Conservation (phyloP, 1,140 invertebrate genomes). For the Brachionus paranguensis region DNA sequence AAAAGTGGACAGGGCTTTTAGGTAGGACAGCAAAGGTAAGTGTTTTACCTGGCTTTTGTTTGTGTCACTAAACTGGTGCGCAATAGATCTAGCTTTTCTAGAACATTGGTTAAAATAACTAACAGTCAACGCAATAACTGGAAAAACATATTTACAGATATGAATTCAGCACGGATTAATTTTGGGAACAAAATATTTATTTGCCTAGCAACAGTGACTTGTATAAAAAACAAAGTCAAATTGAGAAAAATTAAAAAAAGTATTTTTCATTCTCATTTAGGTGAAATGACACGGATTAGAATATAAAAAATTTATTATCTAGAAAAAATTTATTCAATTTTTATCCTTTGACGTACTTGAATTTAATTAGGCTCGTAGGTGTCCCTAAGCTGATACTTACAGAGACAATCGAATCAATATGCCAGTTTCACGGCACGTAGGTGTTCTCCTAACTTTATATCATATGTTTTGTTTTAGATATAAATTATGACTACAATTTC, state of each 20-base stretch:
- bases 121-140: neutral
- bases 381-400: neutral
- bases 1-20: neutral
- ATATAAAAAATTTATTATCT: neutral
- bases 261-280: neutral
- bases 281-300: neutral
- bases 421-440: neutral
- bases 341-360: neutral
- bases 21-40: neutral
- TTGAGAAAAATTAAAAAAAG: neutral
- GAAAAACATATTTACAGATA: neutral
- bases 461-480: conserved; percentile 8
- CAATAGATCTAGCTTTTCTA: neutral
- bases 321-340: neutral
- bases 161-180: neutral
- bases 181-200: conserved; percentile 2
- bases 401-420: neutral
- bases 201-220: neutral
- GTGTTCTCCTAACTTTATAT: neutral
- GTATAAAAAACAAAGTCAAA: neutral
- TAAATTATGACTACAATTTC: conserved; percentile 12
- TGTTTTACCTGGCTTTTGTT: neutral
- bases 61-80: neutral
- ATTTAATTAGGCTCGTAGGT: neutral
- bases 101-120: neutral